phyloP scores from a whole-genome alignment of 1,140 invertebrate genomes.

The Ceratosolen solmsi region DNA sequence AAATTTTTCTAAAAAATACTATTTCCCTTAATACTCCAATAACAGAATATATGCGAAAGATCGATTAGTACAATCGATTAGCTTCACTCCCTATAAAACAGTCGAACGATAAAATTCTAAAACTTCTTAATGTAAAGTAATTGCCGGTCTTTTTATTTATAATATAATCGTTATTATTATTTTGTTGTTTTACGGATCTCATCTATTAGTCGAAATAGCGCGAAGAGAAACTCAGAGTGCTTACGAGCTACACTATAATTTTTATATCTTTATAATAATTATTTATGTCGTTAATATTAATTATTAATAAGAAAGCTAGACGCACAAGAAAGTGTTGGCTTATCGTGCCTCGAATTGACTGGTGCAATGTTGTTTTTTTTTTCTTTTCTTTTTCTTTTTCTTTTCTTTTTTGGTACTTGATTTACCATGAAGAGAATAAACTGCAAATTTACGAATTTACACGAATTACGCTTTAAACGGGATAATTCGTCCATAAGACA shows the following conservation, averaged over 20 bases:
- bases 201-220: slow-evolving; percentile 42
- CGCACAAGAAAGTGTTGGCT: slow-evolving; percentile 3
- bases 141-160: slow-evolving; percentile 28
- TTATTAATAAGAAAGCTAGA: slow-evolving; percentile 33
- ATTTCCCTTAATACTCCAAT: slow-evolving; percentile 56
- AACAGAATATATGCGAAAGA: slow-evolving; percentile 59
- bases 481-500: slow-evolving; percentile 48
- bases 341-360: slow-evolving; percentile 40
- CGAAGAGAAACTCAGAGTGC: slow-evolving; percentile 43
- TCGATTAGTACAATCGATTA: slow-evolving; percentile 42
- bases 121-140: slow-evolving; percentile 42
- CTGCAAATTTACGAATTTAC: slow-evolving; percentile 50
- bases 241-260: slow-evolving; percentile 19
- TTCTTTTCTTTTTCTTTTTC: too few species aligned
- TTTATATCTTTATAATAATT: background rate
- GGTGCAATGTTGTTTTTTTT: slow-evolving; percentile 14
- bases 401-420: slow-evolving; percentile 25
- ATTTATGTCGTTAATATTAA: slow-evolving; percentile 5
- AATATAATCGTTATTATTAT: slow-evolving; percentile 1
- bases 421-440: slow-evolving; percentile 42
- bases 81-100: slow-evolving; percentile 30
- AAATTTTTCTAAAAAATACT: slow-evolving; percentile 65
- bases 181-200: background rate
- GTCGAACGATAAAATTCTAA: slow-evolving; percentile 48
- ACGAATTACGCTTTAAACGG: slow-evolving; percentile 41